Evolutionary conservation across 2,113 vertebrate genomes (phyloP).

Genomic region (Hemichromis elongatus): DNA sequence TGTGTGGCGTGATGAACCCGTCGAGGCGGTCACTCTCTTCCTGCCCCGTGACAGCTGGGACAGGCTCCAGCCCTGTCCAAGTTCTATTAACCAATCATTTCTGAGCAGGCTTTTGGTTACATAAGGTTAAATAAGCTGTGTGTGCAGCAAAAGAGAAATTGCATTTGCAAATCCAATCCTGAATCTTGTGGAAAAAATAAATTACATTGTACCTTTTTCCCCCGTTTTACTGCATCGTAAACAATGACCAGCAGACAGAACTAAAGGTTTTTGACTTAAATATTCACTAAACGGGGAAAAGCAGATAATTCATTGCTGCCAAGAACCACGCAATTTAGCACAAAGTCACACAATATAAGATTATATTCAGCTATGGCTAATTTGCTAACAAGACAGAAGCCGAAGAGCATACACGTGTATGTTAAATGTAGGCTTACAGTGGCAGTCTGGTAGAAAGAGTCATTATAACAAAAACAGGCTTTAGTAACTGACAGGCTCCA

Average conservation of each 20-base stretch:
- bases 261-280: background rate
- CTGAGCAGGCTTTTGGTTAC: background rate
- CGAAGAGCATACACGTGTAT: background rate
- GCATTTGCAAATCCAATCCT: background rate
- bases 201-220: background rate
- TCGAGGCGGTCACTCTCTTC: background rate
- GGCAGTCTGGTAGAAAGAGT: background rate
- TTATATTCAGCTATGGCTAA: background rate
- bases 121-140: background rate
- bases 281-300: background rate
- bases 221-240: background rate
- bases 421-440: background rate
- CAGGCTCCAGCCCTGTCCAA: background rate
- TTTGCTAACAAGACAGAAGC: background rate
- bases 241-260: background rate
- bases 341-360: background rate
- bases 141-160: background rate
- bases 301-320: background rate
- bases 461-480: background rate
- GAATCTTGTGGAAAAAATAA: background rate
- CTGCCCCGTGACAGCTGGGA: background rate
- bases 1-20: background rate
- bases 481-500: background rate
- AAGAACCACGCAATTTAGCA: fast-evolving
- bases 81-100: background rate